A percentile compares a stretch with the other conserved stretches of the same genome.
Evolutionary conservation across 2,113 vertebrate species (phyloP).

Genomic region (Otis tarda): DNA sequence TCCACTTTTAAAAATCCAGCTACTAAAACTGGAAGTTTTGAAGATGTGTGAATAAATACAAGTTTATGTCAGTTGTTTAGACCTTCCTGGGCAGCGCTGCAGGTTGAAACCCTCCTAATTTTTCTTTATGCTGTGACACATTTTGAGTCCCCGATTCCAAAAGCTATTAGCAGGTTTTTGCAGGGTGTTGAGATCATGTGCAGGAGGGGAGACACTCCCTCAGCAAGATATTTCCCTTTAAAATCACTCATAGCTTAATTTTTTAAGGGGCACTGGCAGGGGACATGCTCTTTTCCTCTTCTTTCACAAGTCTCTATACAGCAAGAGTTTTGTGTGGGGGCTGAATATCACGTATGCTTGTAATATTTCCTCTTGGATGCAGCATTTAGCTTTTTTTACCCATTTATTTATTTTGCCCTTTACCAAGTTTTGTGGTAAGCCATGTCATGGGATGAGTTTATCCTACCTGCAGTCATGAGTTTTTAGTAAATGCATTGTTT

Average conservation of each 20-base stretch:
- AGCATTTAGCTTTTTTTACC: background rate
- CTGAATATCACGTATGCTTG: background rate
- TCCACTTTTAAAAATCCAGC: background rate
- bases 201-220: background rate
- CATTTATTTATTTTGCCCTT: background rate
- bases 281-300: fast-evolving
- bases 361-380: background rate
- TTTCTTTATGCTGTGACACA: background rate
- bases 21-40: background rate
- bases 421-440: background rate
- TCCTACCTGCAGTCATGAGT: background rate
- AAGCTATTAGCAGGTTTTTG: background rate
- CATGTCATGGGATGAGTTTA: background rate
- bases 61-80: background rate
- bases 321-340: background rate
- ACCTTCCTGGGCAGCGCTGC: background rate
- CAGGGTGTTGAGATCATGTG: background rate
- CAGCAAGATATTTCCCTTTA: background rate
- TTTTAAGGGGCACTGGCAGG: background rate
- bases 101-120: background rate
- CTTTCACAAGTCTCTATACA: background rate
- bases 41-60: background rate
- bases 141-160: background rate
- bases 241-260: background rate
- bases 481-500: background rate